phyloP scores from a whole-genome alignment of 2,113 vertebrate genomes.

The Butorides virescens region DNA sequence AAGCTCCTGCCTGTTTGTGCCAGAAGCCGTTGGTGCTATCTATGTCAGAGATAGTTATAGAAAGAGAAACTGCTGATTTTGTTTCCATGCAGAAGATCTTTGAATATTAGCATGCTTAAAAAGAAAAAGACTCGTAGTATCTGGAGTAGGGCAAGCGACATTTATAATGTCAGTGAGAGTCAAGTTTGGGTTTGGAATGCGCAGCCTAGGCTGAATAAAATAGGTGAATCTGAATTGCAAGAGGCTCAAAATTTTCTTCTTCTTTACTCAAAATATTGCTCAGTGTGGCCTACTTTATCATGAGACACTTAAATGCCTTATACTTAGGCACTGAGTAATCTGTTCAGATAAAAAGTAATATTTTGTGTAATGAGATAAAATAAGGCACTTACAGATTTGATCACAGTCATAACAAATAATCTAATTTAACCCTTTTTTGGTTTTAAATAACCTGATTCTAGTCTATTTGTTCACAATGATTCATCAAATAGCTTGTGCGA shows the following conservation, averaged over 20 bases:
- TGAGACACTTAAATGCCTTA: neutral
- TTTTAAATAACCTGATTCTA: neutral
- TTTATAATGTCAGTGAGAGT: neutral
- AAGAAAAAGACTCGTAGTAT: neutral
- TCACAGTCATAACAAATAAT: neutral
- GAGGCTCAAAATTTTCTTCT: neutral
- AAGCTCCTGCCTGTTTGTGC: neutral
- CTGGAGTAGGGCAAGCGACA: neutral
- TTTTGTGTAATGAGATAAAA: neutral
- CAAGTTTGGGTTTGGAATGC: neutral
- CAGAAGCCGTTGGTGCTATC: neutral
- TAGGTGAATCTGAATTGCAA: neutral
- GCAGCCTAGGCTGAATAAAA: neutral
- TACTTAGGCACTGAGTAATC: neutral
- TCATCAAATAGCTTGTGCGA: neutral
- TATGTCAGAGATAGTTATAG: neutral
- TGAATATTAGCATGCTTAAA: neutral
- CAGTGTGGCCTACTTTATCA: neutral
- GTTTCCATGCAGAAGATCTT: neutral
- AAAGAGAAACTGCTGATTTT: slow-evolving; percentile 1
- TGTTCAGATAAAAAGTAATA: neutral
- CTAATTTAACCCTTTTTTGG: neutral
- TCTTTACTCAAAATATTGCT: neutral
- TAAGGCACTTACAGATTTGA: neutral
- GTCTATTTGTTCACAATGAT: neutral